These are phyloP conservation scores for Tyto alba DNA, from an alignment of 2,113 vertebrate species.

Conservation along the genomic window DNA sequence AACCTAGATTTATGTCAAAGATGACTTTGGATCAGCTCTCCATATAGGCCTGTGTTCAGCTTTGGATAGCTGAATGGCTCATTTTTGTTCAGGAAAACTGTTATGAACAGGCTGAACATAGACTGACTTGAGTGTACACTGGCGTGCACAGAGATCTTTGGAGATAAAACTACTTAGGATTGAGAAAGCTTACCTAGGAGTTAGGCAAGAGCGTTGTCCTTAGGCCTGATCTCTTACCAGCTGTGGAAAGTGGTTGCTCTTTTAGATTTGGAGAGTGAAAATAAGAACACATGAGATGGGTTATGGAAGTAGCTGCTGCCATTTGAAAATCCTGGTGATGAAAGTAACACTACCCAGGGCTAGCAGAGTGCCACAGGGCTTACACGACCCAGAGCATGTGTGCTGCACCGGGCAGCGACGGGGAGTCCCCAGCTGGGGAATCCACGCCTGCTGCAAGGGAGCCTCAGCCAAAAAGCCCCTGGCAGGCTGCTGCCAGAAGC, in stretches of 20 bases:
- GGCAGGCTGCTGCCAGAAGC: background rate
- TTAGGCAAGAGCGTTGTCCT: background rate
- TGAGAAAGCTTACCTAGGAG: background rate
- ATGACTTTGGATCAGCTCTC: background rate
- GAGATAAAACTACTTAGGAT: background rate
- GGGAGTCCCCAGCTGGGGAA: background rate
- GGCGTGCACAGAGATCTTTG: background rate
- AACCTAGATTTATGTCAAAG: background rate
- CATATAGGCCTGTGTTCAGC: background rate
- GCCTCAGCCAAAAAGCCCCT: background rate
- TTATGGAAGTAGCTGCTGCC: background rate
- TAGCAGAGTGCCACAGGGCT: background rate
- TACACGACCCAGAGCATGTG: background rate
- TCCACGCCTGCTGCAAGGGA: fast-evolving
- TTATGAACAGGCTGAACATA: background rate
- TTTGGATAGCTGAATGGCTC: background rate
- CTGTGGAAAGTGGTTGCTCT: background rate
- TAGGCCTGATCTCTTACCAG: background rate
- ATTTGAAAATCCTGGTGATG: background rate
- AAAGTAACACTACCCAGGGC: background rate
- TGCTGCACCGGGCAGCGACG: background rate
- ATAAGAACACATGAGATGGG: background rate
- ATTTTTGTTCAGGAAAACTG: background rate
- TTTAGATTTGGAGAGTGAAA: background rate
- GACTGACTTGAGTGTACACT: background rate